Conservation (phyloP, 92 coral and sea anemone genomes). For the Actinostola sp. region DNA sequence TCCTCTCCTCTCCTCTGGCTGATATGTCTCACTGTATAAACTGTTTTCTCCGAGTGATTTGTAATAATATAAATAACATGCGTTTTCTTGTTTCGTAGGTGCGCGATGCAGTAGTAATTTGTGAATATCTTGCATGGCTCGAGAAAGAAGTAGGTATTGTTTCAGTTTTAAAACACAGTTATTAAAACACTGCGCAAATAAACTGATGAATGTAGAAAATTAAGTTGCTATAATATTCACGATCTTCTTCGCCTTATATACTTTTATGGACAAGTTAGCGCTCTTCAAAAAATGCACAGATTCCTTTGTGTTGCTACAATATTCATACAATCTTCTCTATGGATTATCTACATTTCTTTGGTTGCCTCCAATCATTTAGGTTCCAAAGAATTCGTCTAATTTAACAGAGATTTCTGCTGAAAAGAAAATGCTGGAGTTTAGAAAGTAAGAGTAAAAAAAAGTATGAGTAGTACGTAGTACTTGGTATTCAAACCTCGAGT, state of each 20-base stretch:
- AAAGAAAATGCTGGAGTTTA: conserved; percentile 64
- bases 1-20: too few relatives aligned
- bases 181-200: too few relatives aligned
- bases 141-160: conserved; percentile 70
- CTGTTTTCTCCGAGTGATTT: too few relatives aligned
- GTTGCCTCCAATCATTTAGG: conserved; percentile 44
- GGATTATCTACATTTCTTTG: too few relatives aligned
- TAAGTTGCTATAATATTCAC: too few relatives aligned
- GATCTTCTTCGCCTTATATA: too few relatives aligned
- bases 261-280: not conserved
- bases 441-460: conserved; percentile 50
- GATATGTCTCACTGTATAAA: too few relatives aligned
- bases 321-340: too few relatives aligned
- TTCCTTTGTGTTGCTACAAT: too few relatives aligned
- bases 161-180: too few relatives aligned
- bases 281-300: not conserved
- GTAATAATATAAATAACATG: not conserved
- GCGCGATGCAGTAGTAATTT: conserved; percentile 79
- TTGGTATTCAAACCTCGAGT: too few relatives aligned
- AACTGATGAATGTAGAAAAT: too few relatives aligned
- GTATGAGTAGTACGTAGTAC: not conserved
- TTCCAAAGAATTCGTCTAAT: conserved; percentile 46
- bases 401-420: conserved; percentile 86
- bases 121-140: conserved; percentile 85
- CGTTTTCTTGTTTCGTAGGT: conserved; percentile 38